Percentiles rank a stretch among this genome's conserved stretches.
Conservation (phyloP, 2,888 invertebrate genomes). For the Gandaritis pyraliata region DNA sequence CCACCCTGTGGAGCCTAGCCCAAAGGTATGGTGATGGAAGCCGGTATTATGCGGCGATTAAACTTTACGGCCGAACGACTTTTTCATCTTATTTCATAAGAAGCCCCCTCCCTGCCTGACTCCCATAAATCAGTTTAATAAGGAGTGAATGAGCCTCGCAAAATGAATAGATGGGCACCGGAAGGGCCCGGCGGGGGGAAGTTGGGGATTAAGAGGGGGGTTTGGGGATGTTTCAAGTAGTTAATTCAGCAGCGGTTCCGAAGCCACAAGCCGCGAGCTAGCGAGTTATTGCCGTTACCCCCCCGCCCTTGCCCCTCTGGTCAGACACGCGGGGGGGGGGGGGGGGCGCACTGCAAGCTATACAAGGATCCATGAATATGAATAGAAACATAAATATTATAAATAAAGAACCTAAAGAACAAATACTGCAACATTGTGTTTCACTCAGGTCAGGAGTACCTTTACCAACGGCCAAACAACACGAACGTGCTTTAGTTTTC, state of each 20-base stretch:
- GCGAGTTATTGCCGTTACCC: constrained; percentile 37
- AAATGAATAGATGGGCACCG: constrained; percentile 36
- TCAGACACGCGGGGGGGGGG: not conserved
- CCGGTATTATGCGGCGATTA: constrained; percentile 11
- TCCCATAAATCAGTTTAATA: constrained; percentile 39
- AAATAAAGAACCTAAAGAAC: too few relatives aligned
- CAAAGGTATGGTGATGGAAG: not conserved
- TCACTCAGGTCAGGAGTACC: too few relatives aligned
- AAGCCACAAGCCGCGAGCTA: constrained; percentile 32
- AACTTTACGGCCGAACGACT: constrained; percentile 12
- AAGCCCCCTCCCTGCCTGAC: constrained; percentile 6
- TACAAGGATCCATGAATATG: not conserved
- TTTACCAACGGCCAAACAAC: too few relatives aligned
- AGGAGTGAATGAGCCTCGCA: constrained; percentile 34
- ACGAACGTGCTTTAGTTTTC: too few relatives aligned
- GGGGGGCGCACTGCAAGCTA: constrained; percentile 11
- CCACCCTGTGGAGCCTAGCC: too few relatives aligned
- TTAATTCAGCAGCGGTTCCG: constrained; percentile 35
- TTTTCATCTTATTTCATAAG: constrained; percentile 16
- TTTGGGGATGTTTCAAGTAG: constrained; percentile 31
- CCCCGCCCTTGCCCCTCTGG: constrained; percentile 7
- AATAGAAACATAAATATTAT: not conserved
- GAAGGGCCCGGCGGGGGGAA: constrained; percentile 12
- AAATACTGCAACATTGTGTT: too few relatives aligned
- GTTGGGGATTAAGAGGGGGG: constrained; percentile 5